Evolutionary conservation across 1,140 invertebrate genomes (phyloP).

Genomic region (Cherax destructor): DNA sequence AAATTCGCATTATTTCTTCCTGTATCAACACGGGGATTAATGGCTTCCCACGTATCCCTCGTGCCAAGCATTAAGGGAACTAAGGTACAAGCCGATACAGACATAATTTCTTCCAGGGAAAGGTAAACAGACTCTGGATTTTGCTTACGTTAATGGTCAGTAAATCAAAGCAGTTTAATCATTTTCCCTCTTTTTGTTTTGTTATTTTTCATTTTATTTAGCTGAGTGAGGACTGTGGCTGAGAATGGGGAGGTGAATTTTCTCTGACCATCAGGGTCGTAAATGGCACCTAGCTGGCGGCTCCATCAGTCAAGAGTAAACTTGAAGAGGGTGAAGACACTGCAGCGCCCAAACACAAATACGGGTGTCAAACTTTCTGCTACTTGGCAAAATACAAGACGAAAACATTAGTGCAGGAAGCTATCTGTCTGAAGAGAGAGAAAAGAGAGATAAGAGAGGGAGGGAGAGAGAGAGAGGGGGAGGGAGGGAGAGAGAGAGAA

Average conservation of each 20-base stretch:
- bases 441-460: not conserved
- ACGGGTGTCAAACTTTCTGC: not conserved
- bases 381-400: not conserved
- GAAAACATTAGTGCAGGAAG: slow-evolving; percentile 6
- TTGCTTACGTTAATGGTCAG: too few species aligned
- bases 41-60: too few species aligned
- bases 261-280: not conserved
- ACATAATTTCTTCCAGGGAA: too few species aligned
- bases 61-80: too few species aligned
- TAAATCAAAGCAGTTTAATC: too few species aligned
- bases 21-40: not conserved
- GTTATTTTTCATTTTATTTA: too few species aligned
- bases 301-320: not conserved
- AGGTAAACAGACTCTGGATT: too few species aligned
- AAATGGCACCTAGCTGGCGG: not conserved
- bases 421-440: not conserved
- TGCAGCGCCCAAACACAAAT: not conserved
- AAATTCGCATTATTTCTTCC: not conserved
- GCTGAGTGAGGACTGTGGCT: too few species aligned
- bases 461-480: not conserved
- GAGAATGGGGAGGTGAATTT: too few species aligned
- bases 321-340: not conserved
- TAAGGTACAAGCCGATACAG: too few species aligned
- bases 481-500: not conserved
- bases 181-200: too few species aligned